phyloP scores from a whole-genome alignment of 2,797 vertebrate species.

The Hydrolagus colliei region DNA sequence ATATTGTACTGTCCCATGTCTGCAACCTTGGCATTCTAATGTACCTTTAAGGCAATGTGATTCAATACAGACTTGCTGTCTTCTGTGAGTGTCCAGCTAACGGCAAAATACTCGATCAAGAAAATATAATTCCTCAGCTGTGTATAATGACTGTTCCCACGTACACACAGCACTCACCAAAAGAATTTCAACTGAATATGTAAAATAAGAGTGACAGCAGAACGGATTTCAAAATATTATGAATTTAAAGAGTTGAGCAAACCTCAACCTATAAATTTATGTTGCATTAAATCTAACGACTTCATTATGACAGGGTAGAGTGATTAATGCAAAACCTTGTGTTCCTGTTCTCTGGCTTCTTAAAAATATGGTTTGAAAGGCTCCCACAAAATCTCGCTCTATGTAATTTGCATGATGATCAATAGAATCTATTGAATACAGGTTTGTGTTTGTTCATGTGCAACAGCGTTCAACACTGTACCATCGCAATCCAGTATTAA shows the following conservation, averaged over 20 bases:
- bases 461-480: constrained; percentile 9
- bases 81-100: not conserved
- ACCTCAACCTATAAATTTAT: not conserved
- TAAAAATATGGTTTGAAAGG: not conserved
- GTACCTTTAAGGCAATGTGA: not conserved
- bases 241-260: not conserved
- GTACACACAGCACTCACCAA: not conserved
- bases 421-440: not conserved
- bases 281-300: not conserved
- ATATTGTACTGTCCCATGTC: not conserved
- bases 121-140: not conserved
- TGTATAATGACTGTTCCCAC: not conserved
- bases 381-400: too few species aligned
- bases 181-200: not conserved
- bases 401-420: not conserved
- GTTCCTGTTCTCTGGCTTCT: not conserved
- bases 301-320: not conserved
- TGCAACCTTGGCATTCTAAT: not conserved
- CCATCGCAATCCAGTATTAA: not conserved
- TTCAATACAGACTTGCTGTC: not conserved
- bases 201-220: not conserved
- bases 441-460: constrained; percentile 1
- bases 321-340: not conserved
- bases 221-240: not conserved
- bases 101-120: not conserved